Percentiles rank a stretch among this genome's conserved stretches.
Evolutionary conservation across 2,888 invertebrate species (phyloP).

Genomic region (Agonopterix alstromeriana): DNA sequence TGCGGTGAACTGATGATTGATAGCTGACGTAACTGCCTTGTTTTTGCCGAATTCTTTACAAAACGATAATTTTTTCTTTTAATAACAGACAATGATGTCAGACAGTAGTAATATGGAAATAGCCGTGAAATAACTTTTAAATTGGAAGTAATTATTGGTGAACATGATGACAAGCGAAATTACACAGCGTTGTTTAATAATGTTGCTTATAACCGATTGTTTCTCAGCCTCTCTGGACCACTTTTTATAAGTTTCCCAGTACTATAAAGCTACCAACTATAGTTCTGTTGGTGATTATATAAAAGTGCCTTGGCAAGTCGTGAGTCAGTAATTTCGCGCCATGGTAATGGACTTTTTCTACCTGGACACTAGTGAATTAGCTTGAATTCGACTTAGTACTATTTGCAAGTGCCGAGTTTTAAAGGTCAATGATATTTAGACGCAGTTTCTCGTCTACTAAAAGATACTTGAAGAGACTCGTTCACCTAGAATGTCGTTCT

Average conservation of each 20-base stretch:
- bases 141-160: conserved; percentile 1
- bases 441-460: conserved; percentile 31
- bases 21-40: conserved; percentile 35
- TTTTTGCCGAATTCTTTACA: conserved; percentile 21
- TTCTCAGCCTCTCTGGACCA: conserved; percentile 28
- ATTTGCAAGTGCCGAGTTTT: conserved; percentile 18
- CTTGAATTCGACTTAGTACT: conserved; percentile 1
- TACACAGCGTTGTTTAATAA: not conserved
- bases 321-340: conserved; percentile 25
- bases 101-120: not conserved
- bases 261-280: conserved; percentile 31
- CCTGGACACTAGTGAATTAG: conserved; percentile 6
- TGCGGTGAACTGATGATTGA: conserved; percentile 24
- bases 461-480: conserved; percentile 29
- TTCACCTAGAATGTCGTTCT: conserved; percentile 40
- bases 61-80: conserved; percentile 4
- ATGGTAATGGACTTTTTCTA: conserved; percentile 12
- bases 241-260: conserved; percentile 40
- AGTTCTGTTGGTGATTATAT: conserved; percentile 27
- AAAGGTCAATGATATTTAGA: conserved; percentile 45
- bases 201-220: conserved; percentile 28
- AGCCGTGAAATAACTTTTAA: conserved; percentile 6
- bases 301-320: conserved; percentile 24
- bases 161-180: conserved; percentile 6
- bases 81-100: conserved; percentile 6